Conservation (phyloP, 1,140 invertebrate genomes). For the Daktulosphaira vitifoliae region DNA sequence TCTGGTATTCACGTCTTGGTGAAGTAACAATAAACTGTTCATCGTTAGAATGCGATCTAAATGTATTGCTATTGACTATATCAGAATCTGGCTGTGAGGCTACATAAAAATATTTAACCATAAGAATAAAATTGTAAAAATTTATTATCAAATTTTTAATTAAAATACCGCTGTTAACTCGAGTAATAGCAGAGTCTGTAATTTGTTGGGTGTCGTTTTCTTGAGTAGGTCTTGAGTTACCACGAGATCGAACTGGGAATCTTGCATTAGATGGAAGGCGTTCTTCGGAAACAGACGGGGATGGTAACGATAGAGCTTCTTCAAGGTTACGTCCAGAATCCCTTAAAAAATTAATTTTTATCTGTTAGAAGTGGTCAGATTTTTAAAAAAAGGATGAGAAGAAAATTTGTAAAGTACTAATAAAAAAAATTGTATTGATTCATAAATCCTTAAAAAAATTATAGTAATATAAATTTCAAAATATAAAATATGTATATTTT, state of each 20-base stretch:
- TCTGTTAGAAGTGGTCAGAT: too few relatives aligned
- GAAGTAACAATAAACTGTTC: slow-evolving; percentile 30
- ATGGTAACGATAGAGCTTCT: slow-evolving; percentile 10
- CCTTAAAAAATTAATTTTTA: not conserved
- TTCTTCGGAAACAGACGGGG: slow-evolving; percentile 46
- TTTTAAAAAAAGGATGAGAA: slow-evolving; percentile 9
- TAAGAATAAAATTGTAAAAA: not conserved
- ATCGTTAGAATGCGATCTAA: slow-evolving; percentile 55
- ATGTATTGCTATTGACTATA: slow-evolving; percentile 66
- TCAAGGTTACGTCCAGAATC: slow-evolving; percentile 14
- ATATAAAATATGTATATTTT: too few relatives aligned
- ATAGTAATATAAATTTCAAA: too few relatives aligned
- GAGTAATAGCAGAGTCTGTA: slow-evolving; percentile 14
- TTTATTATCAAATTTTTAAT: not conserved
- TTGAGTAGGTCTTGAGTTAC: slow-evolving; percentile 46
- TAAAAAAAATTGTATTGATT: too few relatives aligned
- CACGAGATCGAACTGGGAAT: slow-evolving; percentile 61
- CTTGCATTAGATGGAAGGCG: slow-evolving; percentile 66
- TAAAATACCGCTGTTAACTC: slow-evolving; percentile 2
- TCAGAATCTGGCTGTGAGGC: slow-evolving; percentile 61
- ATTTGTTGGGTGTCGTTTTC: not conserved
- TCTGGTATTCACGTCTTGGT: slow-evolving; percentile 5
- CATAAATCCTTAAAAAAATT: too few relatives aligned
- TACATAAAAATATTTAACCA: slow-evolving; percentile 39
- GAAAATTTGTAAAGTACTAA: too few relatives aligned